Conservation (phyloP, 2,797 vertebrate genomes). For the Carapus acus region DNA sequence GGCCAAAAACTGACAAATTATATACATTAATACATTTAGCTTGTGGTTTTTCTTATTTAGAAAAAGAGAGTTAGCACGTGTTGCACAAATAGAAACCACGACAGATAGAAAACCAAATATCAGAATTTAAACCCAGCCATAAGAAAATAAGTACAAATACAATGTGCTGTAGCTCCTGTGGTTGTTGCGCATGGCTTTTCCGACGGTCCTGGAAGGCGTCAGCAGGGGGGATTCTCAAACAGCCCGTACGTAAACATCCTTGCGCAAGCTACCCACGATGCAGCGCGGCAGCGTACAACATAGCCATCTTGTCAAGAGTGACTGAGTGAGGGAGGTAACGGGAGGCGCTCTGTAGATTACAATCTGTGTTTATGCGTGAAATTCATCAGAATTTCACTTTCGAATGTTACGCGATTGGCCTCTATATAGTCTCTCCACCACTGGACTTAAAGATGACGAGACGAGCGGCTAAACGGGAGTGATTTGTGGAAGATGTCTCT, state of each 20-base stretch:
- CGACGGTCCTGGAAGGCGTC: slow-evolving; percentile 35
- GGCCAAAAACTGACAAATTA: too few species aligned
- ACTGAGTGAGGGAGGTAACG: slow-evolving; percentile 64
- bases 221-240: slow-evolving; percentile 42
- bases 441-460: slow-evolving; percentile 6
- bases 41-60: too few species aligned
- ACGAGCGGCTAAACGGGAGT: slow-evolving; percentile 25
- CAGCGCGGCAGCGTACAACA: slow-evolving; percentile 65
- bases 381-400: slow-evolving; percentile 17
- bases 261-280: slow-evolving; percentile 64
- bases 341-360: slow-evolving; percentile 51
- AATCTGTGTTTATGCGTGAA: slow-evolving; percentile 45
- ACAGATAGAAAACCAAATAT: too few species aligned
- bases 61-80: too few species aligned
- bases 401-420: slow-evolving; percentile 6
- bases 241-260: slow-evolving; percentile 49
- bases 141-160: too few species aligned
- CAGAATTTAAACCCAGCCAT: too few species aligned
- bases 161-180: too few species aligned
- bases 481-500: slow-evolving; percentile 70
- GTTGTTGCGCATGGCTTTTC: neutral
- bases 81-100: too few species aligned
- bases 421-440: slow-evolving; percentile 20
- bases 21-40: too few species aligned
- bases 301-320: slow-evolving; percentile 78